Evolutionary conservation across 2,797 vertebrate genomes (phyloP), one percentile per base, ranked within the genome.

Genomic region (Acanthurus leucopareius): DNA sequence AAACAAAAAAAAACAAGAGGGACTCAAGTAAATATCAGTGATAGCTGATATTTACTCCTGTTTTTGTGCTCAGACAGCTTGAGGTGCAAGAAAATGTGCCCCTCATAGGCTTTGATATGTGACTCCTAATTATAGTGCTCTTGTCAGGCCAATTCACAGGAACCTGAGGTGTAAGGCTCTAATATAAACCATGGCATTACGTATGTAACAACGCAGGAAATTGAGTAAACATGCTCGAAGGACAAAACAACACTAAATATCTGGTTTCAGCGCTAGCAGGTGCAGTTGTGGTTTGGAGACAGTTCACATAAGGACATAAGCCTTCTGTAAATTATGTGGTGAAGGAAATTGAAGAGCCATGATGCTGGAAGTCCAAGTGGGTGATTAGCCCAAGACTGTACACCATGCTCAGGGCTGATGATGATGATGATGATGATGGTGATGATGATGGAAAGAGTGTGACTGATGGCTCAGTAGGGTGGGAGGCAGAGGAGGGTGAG

Each of bases 281-380:
- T 71, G 74, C 73, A 68, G 71, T 73, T 68, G 75, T 65, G 66
- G 71, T 78, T 78, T 52, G 70, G 54, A 77, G 73, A 76, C 66
- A 53, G 91, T 87, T 91, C 85, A 88, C 54, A 45, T 56, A 9
- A 89, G 88, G 90, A 90, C 86, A 86, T 73, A 75, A 72, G 74
- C 65, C 69, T 65, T 59, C 70, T 77, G 75, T 86, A 80, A 88
- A 84, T 78, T 74, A 86, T 80, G 88, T 14, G 84, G 71, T 60
- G 76, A 86, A 70, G 70, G 79, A 72, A 80, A 85, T 66, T 77
- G 85, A 84, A 67, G 80, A 81, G 79, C 84, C 62, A 35, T 73
- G 61, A 61, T 14, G 47, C 53, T 78, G 71, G 62, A 69, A 76
- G 77, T 80, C 69, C 69, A 77, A 74, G 80, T 79, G 77, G 68